Conservation (phyloP, 2,113 vertebrate species). For the Anas platyrhynchos region DNA sequence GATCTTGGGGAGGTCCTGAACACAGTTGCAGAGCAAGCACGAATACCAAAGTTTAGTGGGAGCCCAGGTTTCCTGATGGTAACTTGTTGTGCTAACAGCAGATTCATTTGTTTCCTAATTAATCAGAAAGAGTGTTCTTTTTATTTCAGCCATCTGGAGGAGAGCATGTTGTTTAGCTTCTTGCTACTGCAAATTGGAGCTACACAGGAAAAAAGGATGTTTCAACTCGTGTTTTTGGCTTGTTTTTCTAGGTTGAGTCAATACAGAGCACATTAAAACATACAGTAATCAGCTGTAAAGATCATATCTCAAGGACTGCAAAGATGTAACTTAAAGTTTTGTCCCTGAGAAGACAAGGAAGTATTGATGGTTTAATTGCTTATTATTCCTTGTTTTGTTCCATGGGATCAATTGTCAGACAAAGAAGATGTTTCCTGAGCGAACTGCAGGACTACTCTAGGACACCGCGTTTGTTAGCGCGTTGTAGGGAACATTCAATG, state of each 20-base stretch:
- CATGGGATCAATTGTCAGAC: constrained; percentile 12
- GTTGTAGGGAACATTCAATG: neutral
- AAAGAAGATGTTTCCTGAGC: neutral
- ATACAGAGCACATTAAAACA: constrained; percentile 29
- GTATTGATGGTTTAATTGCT: constrained; percentile 1
- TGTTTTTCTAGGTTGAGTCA: constrained; percentile 62
- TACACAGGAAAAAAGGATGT: constrained; percentile 67
- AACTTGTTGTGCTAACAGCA: constrained; percentile 76
- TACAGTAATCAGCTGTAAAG: constrained; percentile 12
- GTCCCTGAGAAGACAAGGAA: neutral
- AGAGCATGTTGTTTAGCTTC: constrained; percentile 74
- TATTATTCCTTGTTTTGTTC: constrained; percentile 8
- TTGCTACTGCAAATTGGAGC: constrained; percentile 68
- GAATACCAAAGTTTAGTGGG: constrained; percentile 21
- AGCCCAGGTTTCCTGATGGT: constrained; percentile 55
- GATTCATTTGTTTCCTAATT: constrained; percentile 77
- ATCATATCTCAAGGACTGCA: constrained; percentile 17
- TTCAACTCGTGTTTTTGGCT: constrained; percentile 71
- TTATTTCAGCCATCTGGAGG: constrained; percentile 76
- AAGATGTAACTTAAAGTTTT: neutral
- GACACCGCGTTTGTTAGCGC: neutral
- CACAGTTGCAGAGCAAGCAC: neutral
- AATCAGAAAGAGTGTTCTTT: constrained; percentile 75
- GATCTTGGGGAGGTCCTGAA: neutral
- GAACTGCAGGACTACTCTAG: neutral